Evolutionary conservation across 2,888 invertebrate genomes (phyloP), one percentile per base, ranked within the genome.

Genomic region (Branchipolynoe longqiensis): DNA sequence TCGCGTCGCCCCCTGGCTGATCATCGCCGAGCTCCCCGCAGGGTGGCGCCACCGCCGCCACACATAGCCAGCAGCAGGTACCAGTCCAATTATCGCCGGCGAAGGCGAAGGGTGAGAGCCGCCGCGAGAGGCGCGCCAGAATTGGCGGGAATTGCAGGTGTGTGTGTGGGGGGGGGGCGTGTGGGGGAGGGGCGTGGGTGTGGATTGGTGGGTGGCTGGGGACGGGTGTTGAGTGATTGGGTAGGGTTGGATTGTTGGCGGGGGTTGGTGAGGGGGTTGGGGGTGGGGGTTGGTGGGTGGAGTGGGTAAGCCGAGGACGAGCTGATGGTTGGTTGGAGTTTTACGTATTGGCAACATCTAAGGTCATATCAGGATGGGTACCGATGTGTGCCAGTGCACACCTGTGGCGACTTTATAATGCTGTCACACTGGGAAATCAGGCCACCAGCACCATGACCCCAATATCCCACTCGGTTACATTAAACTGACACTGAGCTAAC

Each of bases 1-100:
- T 40, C 48, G 78, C 78, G 48, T 40, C 12, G 78, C 73, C 31
- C n/a, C n/a, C n/a, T n/a, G 74, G 78, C 78, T 48, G 78, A 48
- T 78, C 78, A 78, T 28, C 8, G 36, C 69, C 36, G 69, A 14
- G 36, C 69, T 78, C 78, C 41, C 31, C 8, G 36, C 69, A 14
- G 69, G 22, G 36, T 38, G 36, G 69, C 38, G 36, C 69, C 14
- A 12, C 62, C 62, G 18, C 36, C 73, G 73, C 14, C 73, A 38
- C 38, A 36, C 73, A 12, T 73, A 38, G 38, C 38, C 73, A 40
- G 25, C 48, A 48, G 78, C 78, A 41, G 14, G 62, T 8, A 8
- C 31, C 48, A 41, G 48, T 28, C 54, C 78, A 78, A 78, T 69
- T 69, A 69, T 36, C 69, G 18, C 25, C 18, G 48, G 28, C 48